A percentile compares a stretch with the other conserved stretches of the same genome.
phyloP scores from a whole-genome alignment of 2,888 invertebrate genomes.

The Xestia ashworthii region DNA sequence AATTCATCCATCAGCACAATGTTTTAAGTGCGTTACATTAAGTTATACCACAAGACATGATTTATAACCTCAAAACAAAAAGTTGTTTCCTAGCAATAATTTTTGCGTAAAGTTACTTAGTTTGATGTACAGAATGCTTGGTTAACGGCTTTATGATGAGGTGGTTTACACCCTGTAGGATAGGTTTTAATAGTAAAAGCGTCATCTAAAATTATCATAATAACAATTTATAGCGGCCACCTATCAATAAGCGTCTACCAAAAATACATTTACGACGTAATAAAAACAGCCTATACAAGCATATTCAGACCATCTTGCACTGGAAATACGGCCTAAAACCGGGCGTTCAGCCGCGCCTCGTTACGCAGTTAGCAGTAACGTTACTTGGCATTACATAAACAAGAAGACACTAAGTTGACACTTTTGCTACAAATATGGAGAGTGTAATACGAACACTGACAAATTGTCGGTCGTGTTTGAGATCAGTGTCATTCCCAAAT shows the following conservation, averaged over 20 bases:
- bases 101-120: too few species aligned
- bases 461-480: constrained; percentile 52
- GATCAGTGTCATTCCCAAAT: constrained; percentile 56
- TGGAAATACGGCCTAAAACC: constrained; percentile 17
- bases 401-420: constrained; percentile 62
- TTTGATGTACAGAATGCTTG: too few species aligned
- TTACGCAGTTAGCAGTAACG: constrained; percentile 55
- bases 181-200: too few species aligned
- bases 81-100: too few species aligned
- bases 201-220: too few species aligned
- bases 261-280: background rate
- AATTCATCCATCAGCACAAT: too few species aligned
- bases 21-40: too few species aligned
- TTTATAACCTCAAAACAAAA: too few species aligned
- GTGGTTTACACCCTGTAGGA: too few species aligned
- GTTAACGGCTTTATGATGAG: too few species aligned
- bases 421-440: constrained; percentile 59
- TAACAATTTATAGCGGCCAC: background rate
- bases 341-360: constrained; percentile 29
- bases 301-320: background rate
- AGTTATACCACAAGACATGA: too few species aligned
- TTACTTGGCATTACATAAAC: constrained; percentile 58
- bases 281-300: background rate
- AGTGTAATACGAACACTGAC: constrained; percentile 47
- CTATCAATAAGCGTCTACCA: background rate